A percentile compares a stretch with the other conserved stretches of the same genome.
These are phyloP conservation scores for Agrotis puta DNA, from an alignment of 2,888 invertebrate genomes.

Conservation along the genomic window DNA sequence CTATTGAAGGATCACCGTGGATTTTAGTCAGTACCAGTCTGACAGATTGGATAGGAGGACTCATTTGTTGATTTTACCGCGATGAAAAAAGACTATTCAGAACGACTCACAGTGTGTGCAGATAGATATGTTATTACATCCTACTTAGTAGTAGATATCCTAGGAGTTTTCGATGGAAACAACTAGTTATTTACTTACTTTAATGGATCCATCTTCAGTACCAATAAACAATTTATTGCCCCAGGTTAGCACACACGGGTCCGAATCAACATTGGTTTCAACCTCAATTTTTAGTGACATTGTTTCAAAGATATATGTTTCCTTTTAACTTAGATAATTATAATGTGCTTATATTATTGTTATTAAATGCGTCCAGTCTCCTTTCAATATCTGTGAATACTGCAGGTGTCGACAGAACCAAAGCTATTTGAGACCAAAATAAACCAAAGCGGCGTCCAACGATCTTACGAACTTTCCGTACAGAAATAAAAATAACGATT, in stretches of 20 bases:
- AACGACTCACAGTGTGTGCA: not conserved
- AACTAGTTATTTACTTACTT: constrained; percentile 75
- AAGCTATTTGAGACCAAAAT: constrained; percentile 71
- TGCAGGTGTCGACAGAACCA: constrained; percentile 59
- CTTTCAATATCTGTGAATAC: constrained; percentile 68
- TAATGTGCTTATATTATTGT: not conserved
- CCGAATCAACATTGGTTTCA: constrained; percentile 81
- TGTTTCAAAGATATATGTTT: constrained; percentile 23
- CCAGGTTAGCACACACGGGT: constrained; percentile 84
- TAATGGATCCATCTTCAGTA: constrained; percentile 82
- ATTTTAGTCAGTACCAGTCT: no score
- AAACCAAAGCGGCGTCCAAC: constrained; percentile 68
- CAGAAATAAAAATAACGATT: constrained; percentile 70
- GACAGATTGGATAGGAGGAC: no score
- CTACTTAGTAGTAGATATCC: no score
- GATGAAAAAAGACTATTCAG: not conserved
- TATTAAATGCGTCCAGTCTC: constrained; percentile 59
- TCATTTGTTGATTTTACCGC: no score
- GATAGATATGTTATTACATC: no score
- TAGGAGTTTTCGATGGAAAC: not conserved
- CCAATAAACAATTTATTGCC: constrained; percentile 82
- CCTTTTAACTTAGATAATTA: not conserved
- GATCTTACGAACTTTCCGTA: constrained; percentile 71
- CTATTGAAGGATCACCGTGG: no score
- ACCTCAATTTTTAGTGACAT: constrained; percentile 81